These are phyloP conservation scores for Amiota mariae DNA, from an alignment of 2,888 invertebrate genomes.

Conservation along the genomic window DNA sequence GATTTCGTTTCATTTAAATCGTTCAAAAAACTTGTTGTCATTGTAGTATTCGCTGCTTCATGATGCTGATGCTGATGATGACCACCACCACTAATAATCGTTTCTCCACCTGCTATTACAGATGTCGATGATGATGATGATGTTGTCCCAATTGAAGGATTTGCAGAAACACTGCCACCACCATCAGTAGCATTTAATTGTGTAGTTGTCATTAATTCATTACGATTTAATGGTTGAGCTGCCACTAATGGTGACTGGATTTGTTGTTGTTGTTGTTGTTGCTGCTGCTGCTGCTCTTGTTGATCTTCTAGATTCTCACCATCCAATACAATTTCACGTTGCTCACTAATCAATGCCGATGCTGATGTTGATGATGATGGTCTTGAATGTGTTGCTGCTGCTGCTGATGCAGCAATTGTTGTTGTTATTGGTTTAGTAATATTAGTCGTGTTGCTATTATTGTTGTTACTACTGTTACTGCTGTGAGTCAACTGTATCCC, in stretches of 20 bases:
- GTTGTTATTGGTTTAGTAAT: conserved; percentile 47
- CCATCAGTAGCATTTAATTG: conserved; percentile 6
- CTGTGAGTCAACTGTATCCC: conserved; percentile 45
- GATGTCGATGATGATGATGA: conserved; percentile 5
- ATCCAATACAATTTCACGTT: conserved; percentile 77
- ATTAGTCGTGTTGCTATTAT: conserved; percentile 36
- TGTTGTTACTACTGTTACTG: conserved; percentile 20
- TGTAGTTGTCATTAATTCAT: conserved; percentile 28
- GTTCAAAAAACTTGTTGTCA: conserved; percentile 60
- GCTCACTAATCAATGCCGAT: conserved; percentile 64
- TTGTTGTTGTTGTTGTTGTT: conserved; percentile 36
- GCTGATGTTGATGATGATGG: conserved; percentile 47
- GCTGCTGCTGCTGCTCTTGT: conserved; percentile 45
- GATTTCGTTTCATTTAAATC: conserved; percentile 54
- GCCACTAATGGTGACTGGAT: conserved; percentile 32
- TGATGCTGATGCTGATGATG: too few relatives aligned
- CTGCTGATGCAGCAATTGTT: conserved; percentile 14
- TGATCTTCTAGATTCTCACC: conserved; percentile 77
- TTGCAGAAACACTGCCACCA: neutral
- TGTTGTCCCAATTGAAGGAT: conserved; percentile 27
- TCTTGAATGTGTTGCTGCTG: conserved; percentile 56
- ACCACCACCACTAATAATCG: conserved; percentile 31
- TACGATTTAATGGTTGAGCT: conserved; percentile 18
- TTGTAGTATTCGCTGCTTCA: conserved; percentile 70
- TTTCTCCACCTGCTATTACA: conserved; percentile 36